A percentile compares a stretch with the other conserved stretches of the same genome.
These are phyloP conservation scores for Syrphus vitripennis DNA, from an alignment of 2,888 invertebrate species.

Conservation along the genomic window DNA sequence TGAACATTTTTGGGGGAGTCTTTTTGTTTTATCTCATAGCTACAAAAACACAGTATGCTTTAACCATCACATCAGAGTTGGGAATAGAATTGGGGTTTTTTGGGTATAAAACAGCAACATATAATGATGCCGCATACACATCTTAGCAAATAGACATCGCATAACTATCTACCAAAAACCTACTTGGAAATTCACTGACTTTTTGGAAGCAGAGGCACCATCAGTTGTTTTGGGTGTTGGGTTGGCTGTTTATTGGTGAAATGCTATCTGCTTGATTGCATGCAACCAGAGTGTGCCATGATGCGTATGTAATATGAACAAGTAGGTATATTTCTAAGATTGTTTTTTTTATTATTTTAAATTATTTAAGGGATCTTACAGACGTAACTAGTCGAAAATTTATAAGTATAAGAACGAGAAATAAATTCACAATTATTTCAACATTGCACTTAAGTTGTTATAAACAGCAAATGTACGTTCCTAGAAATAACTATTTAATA, in stretches of 20 bases:
- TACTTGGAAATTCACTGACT: conserved; percentile 16
- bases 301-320: conserved; percentile 14
- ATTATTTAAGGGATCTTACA: too few relatives aligned
- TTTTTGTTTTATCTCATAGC: background rate
- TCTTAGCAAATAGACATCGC: conserved; percentile 18
- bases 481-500: too few relatives aligned
- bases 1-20: background rate
- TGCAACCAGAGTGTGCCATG: conserved; percentile 18
- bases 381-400: too few relatives aligned
- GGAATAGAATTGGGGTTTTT: background rate
- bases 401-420: too few relatives aligned
- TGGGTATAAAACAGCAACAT: background rate
- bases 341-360: too few relatives aligned
- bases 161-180: background rate
- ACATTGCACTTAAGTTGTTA: too few relatives aligned
- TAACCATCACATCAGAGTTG: background rate
- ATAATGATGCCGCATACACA: conserved; percentile 9
- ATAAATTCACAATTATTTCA: too few relatives aligned
- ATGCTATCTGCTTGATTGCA: conserved; percentile 35
- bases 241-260: conserved; percentile 34
- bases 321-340: background rate
- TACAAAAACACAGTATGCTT: too few relatives aligned
- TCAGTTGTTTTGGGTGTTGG: background rate
- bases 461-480: too few relatives aligned
- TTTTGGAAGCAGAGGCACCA: background rate